These are phyloP conservation scores for Alligator mississippiensis DNA, from an alignment of 2,113 vertebrate genomes.

Conservation along the genomic window DNA sequence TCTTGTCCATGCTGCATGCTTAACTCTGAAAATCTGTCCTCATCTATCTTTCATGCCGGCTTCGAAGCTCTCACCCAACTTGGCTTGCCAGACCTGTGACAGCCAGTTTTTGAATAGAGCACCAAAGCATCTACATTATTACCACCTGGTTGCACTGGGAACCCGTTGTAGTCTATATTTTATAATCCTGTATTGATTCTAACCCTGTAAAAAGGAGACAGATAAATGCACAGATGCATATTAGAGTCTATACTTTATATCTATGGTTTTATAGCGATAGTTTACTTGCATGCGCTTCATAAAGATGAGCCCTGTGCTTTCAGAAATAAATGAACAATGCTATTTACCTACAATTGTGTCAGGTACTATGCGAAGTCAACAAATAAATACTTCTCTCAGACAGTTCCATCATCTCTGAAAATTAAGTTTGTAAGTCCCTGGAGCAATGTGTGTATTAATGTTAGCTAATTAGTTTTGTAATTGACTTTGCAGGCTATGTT, in stretches of 20 bases:
- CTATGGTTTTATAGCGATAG: no score
- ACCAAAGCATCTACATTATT: fast-evolving
- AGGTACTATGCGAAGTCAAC: constrained; percentile 53
- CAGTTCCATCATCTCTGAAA: constrained; percentile 69
- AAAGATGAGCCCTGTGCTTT: neutral
- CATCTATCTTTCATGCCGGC: fast-evolving
- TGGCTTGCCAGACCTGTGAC: neutral
- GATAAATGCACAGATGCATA: neutral
- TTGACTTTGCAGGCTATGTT: constrained; percentile 58
- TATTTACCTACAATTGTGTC: constrained; percentile 55
- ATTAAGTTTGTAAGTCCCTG: constrained; percentile 69
- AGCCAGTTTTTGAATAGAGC: fast-evolving
- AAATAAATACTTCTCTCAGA: constrained; percentile 64
- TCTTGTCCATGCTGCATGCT: neutral
- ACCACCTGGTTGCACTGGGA: neutral
- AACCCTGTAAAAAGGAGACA: neutral
- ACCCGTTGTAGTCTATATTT: no score
- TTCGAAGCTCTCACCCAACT: neutral
- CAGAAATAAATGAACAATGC: constrained; percentile 44
- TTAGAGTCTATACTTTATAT: no score
- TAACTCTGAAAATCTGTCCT: neutral
- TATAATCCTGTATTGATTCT: neutral
- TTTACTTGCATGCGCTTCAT: neutral
- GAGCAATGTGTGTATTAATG: constrained; percentile 67
- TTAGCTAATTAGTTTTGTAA: constrained; percentile 73